A percentile compares a stretch with the other conserved stretches of the same genome.
Evolutionary conservation across 2,113 vertebrate genomes (phyloP).

Genomic region (Barnardius zonarius): DNA sequence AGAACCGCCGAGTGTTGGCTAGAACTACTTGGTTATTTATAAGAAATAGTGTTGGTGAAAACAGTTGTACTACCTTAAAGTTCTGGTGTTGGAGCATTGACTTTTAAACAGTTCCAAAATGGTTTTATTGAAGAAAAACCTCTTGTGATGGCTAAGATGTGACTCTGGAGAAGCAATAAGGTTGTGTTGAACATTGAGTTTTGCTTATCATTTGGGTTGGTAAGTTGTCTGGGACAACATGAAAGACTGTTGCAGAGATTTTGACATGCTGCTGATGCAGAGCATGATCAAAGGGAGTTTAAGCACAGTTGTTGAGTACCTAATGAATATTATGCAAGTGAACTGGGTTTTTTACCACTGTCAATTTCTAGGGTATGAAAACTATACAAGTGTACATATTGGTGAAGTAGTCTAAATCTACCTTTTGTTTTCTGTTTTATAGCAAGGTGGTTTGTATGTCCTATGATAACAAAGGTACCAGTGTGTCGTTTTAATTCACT

Average conservation of each 20-base stretch:
- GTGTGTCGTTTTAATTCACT: background rate
- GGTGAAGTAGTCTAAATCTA: background rate
- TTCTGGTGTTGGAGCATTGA: background rate
- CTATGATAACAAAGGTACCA: accelerated
- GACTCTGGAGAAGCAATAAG: background rate
- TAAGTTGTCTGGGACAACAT: background rate
- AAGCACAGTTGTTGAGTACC: background rate
- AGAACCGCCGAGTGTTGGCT: background rate
- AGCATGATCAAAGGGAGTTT: conserved; percentile 6
- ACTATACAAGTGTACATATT: background rate
- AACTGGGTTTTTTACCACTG: background rate
- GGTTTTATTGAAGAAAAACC: background rate
- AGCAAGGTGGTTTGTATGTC: background rate
- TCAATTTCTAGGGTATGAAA: background rate
- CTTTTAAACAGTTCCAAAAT: background rate
- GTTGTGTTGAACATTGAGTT: background rate
- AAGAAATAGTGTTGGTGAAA: background rate
- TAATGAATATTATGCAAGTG: conserved; percentile 8
- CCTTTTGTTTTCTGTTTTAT: background rate
- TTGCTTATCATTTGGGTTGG: background rate
- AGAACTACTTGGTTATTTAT: background rate
- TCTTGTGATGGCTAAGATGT: background rate
- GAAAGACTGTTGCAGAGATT: background rate
- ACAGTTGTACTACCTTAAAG: background rate
- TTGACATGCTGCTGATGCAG: background rate